These are phyloP conservation scores for Ivindomyrus marchei DNA, from an alignment of 2,113 vertebrate genomes.

Conservation along the genomic window DNA sequence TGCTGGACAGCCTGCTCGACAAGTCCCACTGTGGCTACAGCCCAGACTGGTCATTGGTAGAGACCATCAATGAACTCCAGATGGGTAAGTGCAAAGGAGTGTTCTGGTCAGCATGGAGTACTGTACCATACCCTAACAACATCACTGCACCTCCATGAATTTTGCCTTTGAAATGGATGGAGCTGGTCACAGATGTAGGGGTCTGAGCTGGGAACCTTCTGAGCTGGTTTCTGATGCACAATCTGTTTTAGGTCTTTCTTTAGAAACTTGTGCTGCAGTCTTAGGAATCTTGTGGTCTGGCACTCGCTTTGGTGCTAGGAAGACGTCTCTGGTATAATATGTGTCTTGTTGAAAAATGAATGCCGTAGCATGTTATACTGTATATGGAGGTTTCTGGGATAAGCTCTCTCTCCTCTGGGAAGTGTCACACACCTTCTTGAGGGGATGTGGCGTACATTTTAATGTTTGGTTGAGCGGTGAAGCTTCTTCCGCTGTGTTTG, in stretches of 20 bases:
- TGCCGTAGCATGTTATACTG: not conserved
- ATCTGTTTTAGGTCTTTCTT: not conserved
- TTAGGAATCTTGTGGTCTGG: not conserved
- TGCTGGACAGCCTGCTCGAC: slow-evolving; percentile 92
- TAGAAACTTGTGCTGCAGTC: not conserved
- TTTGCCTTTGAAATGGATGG: not conserved
- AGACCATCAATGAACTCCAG: slow-evolving; percentile 88
- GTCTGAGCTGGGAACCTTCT: not conserved
- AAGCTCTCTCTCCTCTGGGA: not conserved
- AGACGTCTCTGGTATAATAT: not conserved
- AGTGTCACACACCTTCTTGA: not conserved
- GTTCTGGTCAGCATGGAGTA: not conserved
- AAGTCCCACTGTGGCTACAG: slow-evolving; percentile 95
- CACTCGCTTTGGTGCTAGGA: not conserved
- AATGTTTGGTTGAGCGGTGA: not conserved
- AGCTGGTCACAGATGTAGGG: not conserved
- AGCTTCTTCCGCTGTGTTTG: not conserved
- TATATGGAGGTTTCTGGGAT: not conserved
- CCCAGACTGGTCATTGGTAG: slow-evolving; percentile 92
- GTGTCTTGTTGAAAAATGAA: not conserved
- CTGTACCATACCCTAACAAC: not conserved
- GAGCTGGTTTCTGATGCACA: not conserved
- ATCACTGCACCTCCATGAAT: not conserved
- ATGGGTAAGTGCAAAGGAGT: slow-evolving; percentile 73
- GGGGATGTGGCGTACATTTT: not conserved